Conservation (phyloP, 2,113 vertebrate genomes). For the Cinclus mexicanus region DNA sequence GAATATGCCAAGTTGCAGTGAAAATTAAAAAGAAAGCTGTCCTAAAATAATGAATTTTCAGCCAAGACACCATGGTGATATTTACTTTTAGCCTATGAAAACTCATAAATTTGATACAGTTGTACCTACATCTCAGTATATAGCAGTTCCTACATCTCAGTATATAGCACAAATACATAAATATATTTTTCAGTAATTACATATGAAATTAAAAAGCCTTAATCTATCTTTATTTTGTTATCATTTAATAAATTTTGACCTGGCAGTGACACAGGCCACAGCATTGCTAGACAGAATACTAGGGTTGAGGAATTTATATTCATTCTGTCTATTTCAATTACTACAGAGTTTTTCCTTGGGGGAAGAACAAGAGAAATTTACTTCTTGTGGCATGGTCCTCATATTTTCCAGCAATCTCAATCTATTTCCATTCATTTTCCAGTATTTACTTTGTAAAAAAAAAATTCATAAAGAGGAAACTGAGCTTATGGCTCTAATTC, state of each 20-base stretch:
- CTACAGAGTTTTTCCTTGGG: neutral
- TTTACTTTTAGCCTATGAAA: neutral
- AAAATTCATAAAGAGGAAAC: neutral
- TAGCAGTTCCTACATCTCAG: neutral
- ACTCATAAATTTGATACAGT: neutral
- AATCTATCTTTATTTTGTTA: neutral
- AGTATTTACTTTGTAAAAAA: constrained; percentile 1
- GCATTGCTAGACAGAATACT: neutral
- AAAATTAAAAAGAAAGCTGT: neutral
- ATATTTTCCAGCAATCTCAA: constrained; percentile 27
- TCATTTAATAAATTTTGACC: constrained; percentile 7
- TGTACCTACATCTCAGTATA: neutral
- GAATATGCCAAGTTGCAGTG: neutral
- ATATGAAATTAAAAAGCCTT: neutral
- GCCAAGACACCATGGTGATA: neutral
- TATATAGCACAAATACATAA: neutral
- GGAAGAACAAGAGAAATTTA: constrained; percentile 4
- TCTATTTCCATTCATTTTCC: constrained; percentile 13
- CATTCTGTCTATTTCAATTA: neutral
- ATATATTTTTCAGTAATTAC: neutral
- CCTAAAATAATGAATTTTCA: neutral
- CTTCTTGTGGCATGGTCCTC: neutral
- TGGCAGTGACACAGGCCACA: neutral
- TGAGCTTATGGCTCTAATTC: neutral
- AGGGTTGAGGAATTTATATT: neutral